Evolutionary conservation across 23 tunicate species (phyloP), one percentile per base, ranked within the genome.

Genomic region (Trididemnum nubilum): DNA sequence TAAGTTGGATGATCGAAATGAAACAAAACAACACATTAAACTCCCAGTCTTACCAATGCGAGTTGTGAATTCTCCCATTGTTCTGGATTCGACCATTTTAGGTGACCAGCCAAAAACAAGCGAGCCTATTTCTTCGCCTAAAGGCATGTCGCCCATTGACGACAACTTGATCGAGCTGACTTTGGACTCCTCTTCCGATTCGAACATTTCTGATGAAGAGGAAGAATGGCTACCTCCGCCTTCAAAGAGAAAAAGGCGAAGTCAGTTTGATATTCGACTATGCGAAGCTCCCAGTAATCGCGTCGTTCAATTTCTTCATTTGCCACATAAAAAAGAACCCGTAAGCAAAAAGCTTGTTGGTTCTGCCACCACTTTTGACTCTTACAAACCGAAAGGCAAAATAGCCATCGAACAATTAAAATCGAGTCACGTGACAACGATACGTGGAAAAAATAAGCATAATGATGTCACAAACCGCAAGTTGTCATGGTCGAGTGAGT

Each of bases 161-260:
- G 26, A 24, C 26, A 4, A 22, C 26, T 49, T 18, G 15, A 21
- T 5, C 26, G 67, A 61, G 22, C 26, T 3, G 67, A 21, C 26
- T 32, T 4, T 7, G 37, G 7, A 4, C 38, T 67, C 74, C 7
- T 37, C 31, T 4, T 73, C 59, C 9, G 78, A 73, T 3, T 57
- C 37, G 28, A n/a, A 2, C 24, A 28, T 37, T 73, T 57, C 37
- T 2, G 78, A 73, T 73, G 58, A 39, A 2, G 57, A 38, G 9
- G 78, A 73, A 12, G 78, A 73, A 58, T 73, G 78, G 78, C 7
- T 38, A 2, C 78, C 78, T 73, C 58, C 78, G 18, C 5, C 30
- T 23, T 2, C 21, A 7, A 73, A 38, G 5, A n/a, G 58, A 32
- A 12, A n/a, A 2, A 37, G 18, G 2, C 28, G 78, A 67, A 33